phyloP scores from a whole-genome alignment of 2,888 invertebrate genomes.

The Autographa pulchrina region DNA sequence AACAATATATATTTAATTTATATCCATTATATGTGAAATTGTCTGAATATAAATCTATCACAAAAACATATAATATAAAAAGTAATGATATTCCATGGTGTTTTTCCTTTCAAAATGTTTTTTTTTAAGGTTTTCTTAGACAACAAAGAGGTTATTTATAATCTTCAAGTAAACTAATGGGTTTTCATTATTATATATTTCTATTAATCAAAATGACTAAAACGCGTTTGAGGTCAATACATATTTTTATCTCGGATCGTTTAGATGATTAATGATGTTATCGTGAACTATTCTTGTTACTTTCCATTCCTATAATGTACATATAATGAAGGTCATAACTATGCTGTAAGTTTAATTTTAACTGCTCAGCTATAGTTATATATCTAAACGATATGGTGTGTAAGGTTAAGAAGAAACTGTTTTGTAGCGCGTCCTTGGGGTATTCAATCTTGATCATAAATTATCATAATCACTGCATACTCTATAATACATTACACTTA shows the following conservation, averaged over 20 bases:
- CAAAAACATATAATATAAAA: no score
- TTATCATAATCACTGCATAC: constrained; percentile 12
- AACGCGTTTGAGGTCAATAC: neutral
- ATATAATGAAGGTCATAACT: no score
- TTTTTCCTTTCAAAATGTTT: no score
- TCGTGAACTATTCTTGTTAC: neutral
- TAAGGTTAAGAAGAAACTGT: neutral
- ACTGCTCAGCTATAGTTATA: no score
- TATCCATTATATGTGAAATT: no score
- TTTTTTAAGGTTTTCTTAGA: no score
- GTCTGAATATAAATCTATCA: no score
- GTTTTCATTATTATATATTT: neutral
- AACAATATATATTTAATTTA: no score
- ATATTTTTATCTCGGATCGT: neutral
- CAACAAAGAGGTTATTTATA: no score
- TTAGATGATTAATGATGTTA: neutral
- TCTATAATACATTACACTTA: constrained; percentile 41
- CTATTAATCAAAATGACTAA: neutral
- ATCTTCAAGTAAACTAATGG: neutral
- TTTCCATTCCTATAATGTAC: neutral
- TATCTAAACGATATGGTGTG: no score
- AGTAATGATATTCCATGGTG: no score
- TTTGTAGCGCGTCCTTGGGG: neutral
- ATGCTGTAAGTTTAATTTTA: no score
- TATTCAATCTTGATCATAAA: neutral